Evolutionary conservation across 2,888 invertebrate species (phyloP).

Genomic region (Drosophila sordidula): DNA sequence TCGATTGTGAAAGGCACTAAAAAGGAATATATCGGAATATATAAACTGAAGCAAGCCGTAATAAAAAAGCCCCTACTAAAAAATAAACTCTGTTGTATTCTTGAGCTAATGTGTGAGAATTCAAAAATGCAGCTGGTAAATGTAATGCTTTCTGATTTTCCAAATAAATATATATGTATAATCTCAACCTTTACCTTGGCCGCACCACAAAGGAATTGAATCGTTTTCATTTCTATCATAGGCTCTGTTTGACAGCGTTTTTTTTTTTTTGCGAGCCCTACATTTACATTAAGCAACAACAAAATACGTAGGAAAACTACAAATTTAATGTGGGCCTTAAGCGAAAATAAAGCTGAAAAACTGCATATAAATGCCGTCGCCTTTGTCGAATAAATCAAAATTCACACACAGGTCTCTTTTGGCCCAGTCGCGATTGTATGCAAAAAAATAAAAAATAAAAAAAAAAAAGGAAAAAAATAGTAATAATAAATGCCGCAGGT

Average conservation of each 20-base stretch:
- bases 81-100: no score
- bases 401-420: slow-evolving; percentile 51
- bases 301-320: slow-evolving; percentile 13
- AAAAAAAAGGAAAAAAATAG: slow-evolving; percentile 24
- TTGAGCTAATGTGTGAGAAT: not conserved
- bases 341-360: slow-evolving; percentile 38
- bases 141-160: no score
- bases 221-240: slow-evolving; percentile 10
- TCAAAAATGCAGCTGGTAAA: not conserved
- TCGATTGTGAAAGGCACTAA: slow-evolving; percentile 17
- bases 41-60: slow-evolving; percentile 10
- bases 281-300: slow-evolving; percentile 21
- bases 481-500: slow-evolving; percentile 70
- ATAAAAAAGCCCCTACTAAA: not conserved
- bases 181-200: not conserved
- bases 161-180: not conserved
- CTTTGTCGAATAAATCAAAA: slow-evolving; percentile 74
- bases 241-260: slow-evolving; percentile 27
- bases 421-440: slow-evolving; percentile 66
- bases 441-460: slow-evolving; percentile 53
- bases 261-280: slow-evolving; percentile 19
- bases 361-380: slow-evolving; percentile 52
- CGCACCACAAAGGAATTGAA: slow-evolving; percentile 23
- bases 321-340: slow-evolving; percentile 37
- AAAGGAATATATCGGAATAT: slow-evolving; percentile 10